Evolutionary conservation across 2,888 invertebrate species (phyloP).

Genomic region (Parochlus steinenii): DNA sequence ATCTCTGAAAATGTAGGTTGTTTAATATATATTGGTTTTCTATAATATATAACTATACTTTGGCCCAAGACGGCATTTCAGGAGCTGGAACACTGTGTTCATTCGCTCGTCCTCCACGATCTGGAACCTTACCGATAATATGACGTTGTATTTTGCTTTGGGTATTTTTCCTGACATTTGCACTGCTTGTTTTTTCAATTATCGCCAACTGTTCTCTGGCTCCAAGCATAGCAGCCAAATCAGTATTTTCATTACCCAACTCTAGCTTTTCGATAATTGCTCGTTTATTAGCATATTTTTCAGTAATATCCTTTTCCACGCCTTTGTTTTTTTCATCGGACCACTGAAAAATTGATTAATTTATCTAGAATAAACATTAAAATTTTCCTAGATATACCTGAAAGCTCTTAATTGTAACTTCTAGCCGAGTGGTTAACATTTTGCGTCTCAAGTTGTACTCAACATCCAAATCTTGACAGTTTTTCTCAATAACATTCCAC

Average conservation of each 20-base stretch:
- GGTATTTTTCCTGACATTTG: slow-evolving; percentile 70
- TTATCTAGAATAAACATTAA: slow-evolving; percentile 1
- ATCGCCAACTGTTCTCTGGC: slow-evolving; percentile 68
- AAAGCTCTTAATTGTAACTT: slow-evolving; percentile 94
- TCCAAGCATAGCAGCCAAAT: slow-evolving; percentile 64
- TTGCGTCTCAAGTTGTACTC: slow-evolving; percentile 75
- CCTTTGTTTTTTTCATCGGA: slow-evolving; percentile 55
- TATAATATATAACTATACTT: background rate
- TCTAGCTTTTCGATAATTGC: slow-evolving; percentile 21
- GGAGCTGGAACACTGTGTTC: slow-evolving; percentile 89
- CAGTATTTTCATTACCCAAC: slow-evolving; percentile 33
- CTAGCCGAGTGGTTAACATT: slow-evolving; percentile 77
- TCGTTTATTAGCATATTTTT: slow-evolving; percentile 37
- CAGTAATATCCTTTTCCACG: slow-evolving; percentile 53
- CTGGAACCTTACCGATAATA: slow-evolving; percentile 84
- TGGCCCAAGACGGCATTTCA: slow-evolving; percentile 85
- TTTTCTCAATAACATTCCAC: slow-evolving; percentile 56
- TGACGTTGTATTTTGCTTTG: slow-evolving; percentile 71
- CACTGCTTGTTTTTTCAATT: slow-evolving; percentile 86
- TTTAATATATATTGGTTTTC: background rate
- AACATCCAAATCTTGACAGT: slow-evolving; percentile 54
- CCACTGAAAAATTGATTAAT: slow-evolving; percentile 41
- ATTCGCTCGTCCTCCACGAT: slow-evolving; percentile 81
- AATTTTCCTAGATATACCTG: slow-evolving; percentile 39
- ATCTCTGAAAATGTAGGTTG: slow-evolving; percentile 9